Conservation (phyloP, 2,888 invertebrate species). For the Diaperis boleti region DNA sequence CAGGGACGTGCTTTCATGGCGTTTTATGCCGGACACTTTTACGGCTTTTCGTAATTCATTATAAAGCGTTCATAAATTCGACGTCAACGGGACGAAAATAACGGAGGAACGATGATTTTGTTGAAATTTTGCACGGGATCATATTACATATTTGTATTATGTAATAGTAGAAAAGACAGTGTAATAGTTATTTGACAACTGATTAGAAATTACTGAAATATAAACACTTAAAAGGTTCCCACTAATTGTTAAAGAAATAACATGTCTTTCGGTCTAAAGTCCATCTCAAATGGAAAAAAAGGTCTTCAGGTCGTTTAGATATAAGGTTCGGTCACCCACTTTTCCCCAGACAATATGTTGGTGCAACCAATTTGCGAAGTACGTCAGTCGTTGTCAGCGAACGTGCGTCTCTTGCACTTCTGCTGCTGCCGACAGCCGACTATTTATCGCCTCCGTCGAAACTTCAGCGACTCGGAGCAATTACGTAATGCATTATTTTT, state of each 20-base stretch:
- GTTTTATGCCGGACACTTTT: conserved; percentile 25
- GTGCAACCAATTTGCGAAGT: conserved; percentile 43
- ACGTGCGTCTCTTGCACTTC: conserved; percentile 49
- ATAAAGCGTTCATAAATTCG: conserved; percentile 25
- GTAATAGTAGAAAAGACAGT: background rate
- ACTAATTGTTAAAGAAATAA: too few relatives aligned
- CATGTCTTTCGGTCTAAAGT: too few relatives aligned
- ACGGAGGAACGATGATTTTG: too few relatives aligned
- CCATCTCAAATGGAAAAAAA: too few relatives aligned
- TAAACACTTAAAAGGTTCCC: too few relatives aligned
- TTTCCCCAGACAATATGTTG: too few relatives aligned
- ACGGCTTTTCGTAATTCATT: conserved; percentile 22
- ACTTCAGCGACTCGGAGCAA: conserved; percentile 47
- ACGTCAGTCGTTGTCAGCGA: conserved; percentile 46
- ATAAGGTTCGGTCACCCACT: too few relatives aligned
- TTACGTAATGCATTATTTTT: conserved; percentile 21
- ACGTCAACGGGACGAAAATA: background rate
- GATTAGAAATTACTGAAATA: too few relatives aligned
- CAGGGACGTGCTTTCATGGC: conserved; percentile 26
- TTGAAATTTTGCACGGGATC: too few relatives aligned
- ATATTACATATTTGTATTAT: too few relatives aligned
- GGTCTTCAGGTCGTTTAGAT: too few relatives aligned
- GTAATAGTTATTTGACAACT: too few relatives aligned
- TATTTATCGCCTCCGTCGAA: conserved; percentile 54
- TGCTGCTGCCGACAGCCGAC: conserved; percentile 48